Percentiles rank a stretch among this genome's conserved stretches.
Evolutionary conservation across 1,140 invertebrate species (phyloP).

Genomic region (Drosophila aff.): DNA sequence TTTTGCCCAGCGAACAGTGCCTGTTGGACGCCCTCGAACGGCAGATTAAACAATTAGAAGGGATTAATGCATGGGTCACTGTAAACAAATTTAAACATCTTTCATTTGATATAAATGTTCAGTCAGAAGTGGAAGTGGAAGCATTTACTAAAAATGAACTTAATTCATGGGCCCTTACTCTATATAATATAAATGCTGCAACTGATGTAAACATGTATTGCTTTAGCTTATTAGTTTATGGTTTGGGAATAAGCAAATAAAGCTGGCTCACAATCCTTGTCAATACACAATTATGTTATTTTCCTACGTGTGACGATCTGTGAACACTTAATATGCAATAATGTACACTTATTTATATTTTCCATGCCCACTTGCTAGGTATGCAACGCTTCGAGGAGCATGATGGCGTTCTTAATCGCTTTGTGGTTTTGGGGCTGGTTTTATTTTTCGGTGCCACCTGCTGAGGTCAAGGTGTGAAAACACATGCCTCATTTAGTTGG

Average conservation of each 20-base stretch:
- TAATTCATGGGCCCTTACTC: background rate
- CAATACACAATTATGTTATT: background rate
- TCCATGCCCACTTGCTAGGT: background rate
- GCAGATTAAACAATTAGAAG: background rate
- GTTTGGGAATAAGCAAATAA: background rate
- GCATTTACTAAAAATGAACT: no score
- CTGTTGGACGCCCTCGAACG: background rate
- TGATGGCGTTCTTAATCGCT: background rate
- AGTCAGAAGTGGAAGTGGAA: no score
- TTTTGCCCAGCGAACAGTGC: conserved; percentile 1
- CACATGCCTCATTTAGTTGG: conserved; percentile 53
- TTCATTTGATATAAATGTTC: background rate
- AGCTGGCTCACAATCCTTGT: background rate
- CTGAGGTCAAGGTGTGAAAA: conserved; percentile 67
- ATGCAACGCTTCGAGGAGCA: conserved; percentile 3
- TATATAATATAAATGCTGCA: no score
- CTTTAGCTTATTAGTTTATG: background rate
- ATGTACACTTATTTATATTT: background rate
- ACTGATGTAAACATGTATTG: background rate
- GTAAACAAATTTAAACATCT: background rate
- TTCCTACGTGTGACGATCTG: background rate
- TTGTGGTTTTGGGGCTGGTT: conserved; percentile 13
- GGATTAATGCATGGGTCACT: background rate
- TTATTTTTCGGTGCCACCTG: conserved; percentile 28
- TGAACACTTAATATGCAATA: background rate